phyloP scores from a whole-genome alignment of 2,797 vertebrate species.

The Philypnodon macrostomus region DNA sequence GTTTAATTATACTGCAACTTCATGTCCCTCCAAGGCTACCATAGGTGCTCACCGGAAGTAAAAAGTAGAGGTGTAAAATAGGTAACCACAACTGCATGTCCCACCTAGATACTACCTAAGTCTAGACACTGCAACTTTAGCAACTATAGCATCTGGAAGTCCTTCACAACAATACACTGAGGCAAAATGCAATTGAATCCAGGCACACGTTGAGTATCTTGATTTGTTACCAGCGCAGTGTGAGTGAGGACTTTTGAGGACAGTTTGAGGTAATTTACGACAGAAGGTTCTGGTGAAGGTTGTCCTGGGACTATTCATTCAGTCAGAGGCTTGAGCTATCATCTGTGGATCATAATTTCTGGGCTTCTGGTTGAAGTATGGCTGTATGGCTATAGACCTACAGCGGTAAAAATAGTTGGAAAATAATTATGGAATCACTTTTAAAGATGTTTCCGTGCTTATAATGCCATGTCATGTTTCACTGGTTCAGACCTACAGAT shows the following conservation, averaged over 20 bases:
- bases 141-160: neutral
- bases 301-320: slow-evolving; percentile 2
- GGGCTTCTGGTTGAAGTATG: neutral
- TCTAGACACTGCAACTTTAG: neutral
- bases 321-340: neutral
- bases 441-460: no score
- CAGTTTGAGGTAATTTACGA: slow-evolving; percentile 2
- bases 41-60: no score
- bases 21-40: no score
- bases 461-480: no score
- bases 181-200: neutral
- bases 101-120: neutral
- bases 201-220: neutral
- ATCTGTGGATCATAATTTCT: slow-evolving; percentile 5
- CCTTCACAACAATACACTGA: neutral
- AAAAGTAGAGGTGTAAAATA: no score
- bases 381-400: no score
- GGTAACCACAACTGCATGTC: no score
- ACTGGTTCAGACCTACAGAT: no score
- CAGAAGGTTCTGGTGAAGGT: neutral
- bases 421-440: no score
- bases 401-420: no score
- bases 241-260: neutral
- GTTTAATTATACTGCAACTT: no score
- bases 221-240: slow-evolving; percentile 1